Evolutionary conservation across 2,888 invertebrate genomes (phyloP).

Genomic region (Drosophila eohydei): DNA sequence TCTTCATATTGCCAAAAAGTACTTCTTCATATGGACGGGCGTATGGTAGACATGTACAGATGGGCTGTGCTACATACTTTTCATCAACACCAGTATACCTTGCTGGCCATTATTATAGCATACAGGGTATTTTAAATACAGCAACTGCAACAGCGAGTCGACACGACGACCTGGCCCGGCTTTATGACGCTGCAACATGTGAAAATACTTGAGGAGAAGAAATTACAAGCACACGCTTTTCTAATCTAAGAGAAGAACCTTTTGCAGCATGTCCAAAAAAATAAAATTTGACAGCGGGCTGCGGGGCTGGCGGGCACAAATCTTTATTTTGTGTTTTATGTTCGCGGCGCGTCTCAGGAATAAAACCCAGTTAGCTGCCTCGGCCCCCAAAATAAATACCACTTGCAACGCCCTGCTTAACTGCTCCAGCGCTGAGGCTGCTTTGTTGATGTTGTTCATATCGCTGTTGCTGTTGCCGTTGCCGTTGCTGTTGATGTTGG

Average conservation of each 20-base stretch:
- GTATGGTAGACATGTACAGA: no score
- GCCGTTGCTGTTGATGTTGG: conserved; percentile 22
- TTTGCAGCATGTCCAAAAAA: conserved; percentile 73
- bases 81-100: background rate
- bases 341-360: conserved; percentile 50
- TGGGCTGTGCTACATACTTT: background rate
- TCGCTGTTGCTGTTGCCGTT: conserved; percentile 19
- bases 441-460: conserved; percentile 26
- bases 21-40: no score
- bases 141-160: conserved; percentile 35
- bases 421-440: conserved; percentile 27
- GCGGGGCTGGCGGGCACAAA: conserved; percentile 43
- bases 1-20: no score
- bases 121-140: conserved; percentile 8
- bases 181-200: conserved; percentile 74
- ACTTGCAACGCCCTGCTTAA: conserved; percentile 54
- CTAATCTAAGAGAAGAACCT: conserved; percentile 81
- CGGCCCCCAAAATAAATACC: conserved; percentile 51
- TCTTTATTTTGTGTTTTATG: conserved; percentile 63
- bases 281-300: conserved; percentile 64
- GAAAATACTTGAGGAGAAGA: conserved; percentile 70
- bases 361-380: conserved; percentile 67
- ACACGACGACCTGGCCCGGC: conserved; percentile 71
- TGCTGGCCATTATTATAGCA: accelerated
- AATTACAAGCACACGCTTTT: conserved; percentile 80